phyloP scores from a whole-genome alignment of 2,113 vertebrate genomes.

The Dipodomys stephensi region DNA sequence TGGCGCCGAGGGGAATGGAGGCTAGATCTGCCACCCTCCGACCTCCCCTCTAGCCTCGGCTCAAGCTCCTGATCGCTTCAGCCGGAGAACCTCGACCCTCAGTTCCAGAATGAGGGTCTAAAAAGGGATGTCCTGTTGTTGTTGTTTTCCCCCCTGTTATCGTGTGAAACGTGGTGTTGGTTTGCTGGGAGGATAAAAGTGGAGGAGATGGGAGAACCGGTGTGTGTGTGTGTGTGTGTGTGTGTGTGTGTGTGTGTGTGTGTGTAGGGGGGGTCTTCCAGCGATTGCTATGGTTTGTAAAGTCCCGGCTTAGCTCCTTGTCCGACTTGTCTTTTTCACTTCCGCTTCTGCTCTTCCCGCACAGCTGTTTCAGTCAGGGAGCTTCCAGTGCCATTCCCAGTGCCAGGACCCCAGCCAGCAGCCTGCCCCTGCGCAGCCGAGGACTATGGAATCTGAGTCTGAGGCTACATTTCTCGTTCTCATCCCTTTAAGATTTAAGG shows the following conservation, averaged over 20 bases:
- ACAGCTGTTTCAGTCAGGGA: background rate
- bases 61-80: background rate
- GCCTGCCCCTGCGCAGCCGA: background rate
- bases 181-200: background rate
- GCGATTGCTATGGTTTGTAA: slow-evolving; percentile 12
- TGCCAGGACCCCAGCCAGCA: background rate
- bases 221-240: too few relatives aligned
- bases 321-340: background rate
- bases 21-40: background rate
- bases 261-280: background rate
- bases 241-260: too few relatives aligned
- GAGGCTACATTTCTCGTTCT: background rate
- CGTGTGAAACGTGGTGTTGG: background rate
- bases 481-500: background rate
- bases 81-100: background rate
- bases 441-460: background rate
- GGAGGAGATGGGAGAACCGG: background rate
- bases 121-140: background rate
- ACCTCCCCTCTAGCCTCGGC: background rate
- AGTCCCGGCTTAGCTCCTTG: background rate
- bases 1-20: background rate
- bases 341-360: background rate
- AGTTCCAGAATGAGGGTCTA: too few relatives aligned
- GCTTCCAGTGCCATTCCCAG: background rate
- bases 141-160: background rate